These are phyloP conservation scores for Plectrocnemia conspersa DNA, from an alignment of 1,140 invertebrate species.

Conservation along the genomic window DNA sequence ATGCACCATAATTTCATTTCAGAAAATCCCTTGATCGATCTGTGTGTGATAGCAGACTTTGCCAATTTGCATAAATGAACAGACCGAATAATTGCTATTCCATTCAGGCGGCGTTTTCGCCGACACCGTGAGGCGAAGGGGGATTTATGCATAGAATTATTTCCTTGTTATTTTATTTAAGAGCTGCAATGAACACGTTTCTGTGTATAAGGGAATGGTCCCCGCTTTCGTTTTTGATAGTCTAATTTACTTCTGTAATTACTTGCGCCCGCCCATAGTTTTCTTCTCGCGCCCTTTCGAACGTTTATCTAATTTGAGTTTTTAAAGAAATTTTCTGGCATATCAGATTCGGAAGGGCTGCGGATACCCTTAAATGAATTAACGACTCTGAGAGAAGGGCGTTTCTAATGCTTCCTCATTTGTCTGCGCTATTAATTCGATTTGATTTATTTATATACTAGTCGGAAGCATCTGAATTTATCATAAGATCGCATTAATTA, in stretches of 20 bases:
- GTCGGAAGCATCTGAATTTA: background rate
- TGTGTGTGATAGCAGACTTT: too few relatives aligned
- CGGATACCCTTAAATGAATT: constrained; percentile 22
- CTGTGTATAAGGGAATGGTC: constrained; percentile 10
- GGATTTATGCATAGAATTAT: constrained; percentile 51
- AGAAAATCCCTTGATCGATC: too few relatives aligned
- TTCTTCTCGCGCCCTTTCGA: constrained; percentile 6
- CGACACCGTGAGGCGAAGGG: constrained; percentile 31
- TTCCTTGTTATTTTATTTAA: constrained; percentile 54
- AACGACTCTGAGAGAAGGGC: constrained; percentile 22
- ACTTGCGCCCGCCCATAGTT: constrained; percentile 16
- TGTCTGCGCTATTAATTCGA: background rate
- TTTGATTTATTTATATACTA: background rate
- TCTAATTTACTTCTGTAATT: constrained; percentile 36
- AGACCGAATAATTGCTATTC: constrained; percentile 53
- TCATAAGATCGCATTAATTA: too few relatives aligned
- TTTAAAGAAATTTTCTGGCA: constrained; percentile 29
- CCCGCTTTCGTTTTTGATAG: constrained; percentile 27
- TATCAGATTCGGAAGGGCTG: constrained; percentile 11
- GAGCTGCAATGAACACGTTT: constrained; percentile 31
- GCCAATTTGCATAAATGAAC: constrained; percentile 9
- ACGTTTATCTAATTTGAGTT: constrained; percentile 7
- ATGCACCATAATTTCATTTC: too few relatives aligned
- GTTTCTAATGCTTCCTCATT: constrained; percentile 16
- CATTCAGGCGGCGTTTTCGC: constrained; percentile 46